Evolutionary conservation across 2,113 vertebrate species (phyloP), one percentile per base, ranked within the genome.

Genomic region (Strix uralensis): DNA sequence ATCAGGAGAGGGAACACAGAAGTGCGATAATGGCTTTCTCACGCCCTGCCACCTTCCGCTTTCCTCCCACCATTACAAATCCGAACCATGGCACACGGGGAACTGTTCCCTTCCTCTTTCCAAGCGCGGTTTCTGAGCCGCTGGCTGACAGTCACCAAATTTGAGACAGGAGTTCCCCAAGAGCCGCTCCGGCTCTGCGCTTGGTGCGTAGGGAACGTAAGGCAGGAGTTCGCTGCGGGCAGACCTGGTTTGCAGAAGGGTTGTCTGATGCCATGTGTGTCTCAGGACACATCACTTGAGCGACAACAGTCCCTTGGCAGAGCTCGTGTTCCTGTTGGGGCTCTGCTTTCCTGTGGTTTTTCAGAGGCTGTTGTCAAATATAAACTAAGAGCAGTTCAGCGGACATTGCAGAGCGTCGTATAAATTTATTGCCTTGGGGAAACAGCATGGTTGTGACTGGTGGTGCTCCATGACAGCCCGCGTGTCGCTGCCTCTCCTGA

Each of bases 81-180:
- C 38, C 32, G 3, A 3, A 13, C 34, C 0, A 1, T 0, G 1
- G 16, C 9, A 6, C 4, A 0, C 0, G 2, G 25, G 38, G 22
- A 82, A 2, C 25, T 40, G 36, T 42, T 23, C 4, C 25, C 21
- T 57, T 62, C 19, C 25, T 5, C 25, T 57, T 61, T 10, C 19
- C 1, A 40, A 29, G 34, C 26, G n/a, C 19, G 10, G 5, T 20
- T 86, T 61, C 38, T 47, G 5, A 59, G 23, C 13, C 38, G 13
- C 13, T 10, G 32, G 46, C 4, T 70, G 11, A 29, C 14, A 12
- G 30, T 11, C 5, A 0, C 15, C 36, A 10, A 2, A 4, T 65
- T 75, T 46, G 38, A 21, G 22, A 3, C 12, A 16, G 54, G 4
- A 25, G 44, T 78, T 66, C 29, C 30, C 71, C 4, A 4, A 17